Percentiles rank a stretch among this genome's conserved stretches.
phyloP scores from a whole-genome alignment of 2,113 vertebrate genomes.

The Mesoclemmys tuberculata region DNA sequence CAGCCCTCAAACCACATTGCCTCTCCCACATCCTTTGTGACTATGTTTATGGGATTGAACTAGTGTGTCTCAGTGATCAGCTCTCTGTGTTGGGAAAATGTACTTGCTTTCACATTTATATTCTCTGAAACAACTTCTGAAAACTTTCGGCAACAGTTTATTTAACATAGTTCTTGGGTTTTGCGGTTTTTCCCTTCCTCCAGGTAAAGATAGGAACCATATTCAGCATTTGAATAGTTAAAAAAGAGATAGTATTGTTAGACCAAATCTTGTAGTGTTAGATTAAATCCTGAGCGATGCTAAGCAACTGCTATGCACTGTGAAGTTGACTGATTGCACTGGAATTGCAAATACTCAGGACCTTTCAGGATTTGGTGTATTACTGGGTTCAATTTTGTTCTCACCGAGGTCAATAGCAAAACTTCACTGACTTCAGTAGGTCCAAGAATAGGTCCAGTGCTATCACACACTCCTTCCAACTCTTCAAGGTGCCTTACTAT shows the following conservation, averaged over 20 bases:
- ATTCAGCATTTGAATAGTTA: not conserved
- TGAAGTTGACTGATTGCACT: not conserved
- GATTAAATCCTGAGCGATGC: not conserved
- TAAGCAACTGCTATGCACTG: not conserved
- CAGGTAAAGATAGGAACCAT: not conserved
- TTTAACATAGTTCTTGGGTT: not conserved
- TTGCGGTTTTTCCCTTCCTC: not conserved
- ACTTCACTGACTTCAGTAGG: not conserved
- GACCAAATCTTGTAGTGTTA: not conserved
- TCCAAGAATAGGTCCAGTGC: not conserved
- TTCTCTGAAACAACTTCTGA: not conserved
- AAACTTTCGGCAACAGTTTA: not conserved
- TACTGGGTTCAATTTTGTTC: not conserved
- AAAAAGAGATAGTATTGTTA: not conserved
- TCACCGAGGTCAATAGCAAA: not conserved
- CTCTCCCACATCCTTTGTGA: not conserved
- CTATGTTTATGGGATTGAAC: not conserved
- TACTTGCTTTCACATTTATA: not conserved
- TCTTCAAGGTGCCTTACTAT: not conserved
- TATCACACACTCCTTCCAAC: not conserved
- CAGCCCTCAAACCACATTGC: not conserved
- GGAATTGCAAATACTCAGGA: not conserved
- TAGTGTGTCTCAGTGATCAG: not conserved
- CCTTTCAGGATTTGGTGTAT: not conserved
- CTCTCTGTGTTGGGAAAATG: not conserved